Evolutionary conservation across 2,113 vertebrate species (phyloP).

Genomic region (Hippotragus niger): DNA sequence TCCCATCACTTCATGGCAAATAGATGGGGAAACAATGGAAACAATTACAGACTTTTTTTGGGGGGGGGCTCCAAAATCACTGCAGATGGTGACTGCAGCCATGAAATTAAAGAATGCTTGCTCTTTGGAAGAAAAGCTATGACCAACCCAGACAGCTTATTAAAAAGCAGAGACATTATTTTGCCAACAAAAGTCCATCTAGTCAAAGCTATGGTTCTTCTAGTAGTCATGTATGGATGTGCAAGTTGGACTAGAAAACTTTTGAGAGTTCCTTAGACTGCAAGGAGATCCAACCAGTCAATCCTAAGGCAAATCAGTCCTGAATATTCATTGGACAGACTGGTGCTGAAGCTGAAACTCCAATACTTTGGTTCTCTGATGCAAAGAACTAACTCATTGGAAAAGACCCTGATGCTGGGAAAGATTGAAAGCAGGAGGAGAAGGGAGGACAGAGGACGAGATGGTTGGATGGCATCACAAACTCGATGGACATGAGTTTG

Average conservation of each 20-base stretch:
- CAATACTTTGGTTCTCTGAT: background rate
- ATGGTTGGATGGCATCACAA: background rate
- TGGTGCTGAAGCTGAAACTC: background rate
- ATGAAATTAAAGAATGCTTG: background rate
- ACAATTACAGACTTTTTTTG: background rate
- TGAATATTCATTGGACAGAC: background rate
- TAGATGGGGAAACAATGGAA: background rate
- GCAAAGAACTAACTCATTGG: background rate
- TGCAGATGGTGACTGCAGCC: background rate
- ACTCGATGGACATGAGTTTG: background rate
- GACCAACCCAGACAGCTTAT: background rate
- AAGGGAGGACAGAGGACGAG: background rate
- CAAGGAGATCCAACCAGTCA: background rate
- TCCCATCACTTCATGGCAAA: background rate
- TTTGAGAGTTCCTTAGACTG: background rate
- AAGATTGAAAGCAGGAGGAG: background rate
- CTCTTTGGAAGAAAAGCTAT: background rate
- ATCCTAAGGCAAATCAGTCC: background rate
- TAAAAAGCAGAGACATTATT: background rate
- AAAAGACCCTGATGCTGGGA: background rate
- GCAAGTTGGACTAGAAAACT: background rate
- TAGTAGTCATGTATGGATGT: background rate
- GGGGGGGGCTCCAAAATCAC: background rate
- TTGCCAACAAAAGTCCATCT: background rate
- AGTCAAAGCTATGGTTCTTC: background rate